Base-by-base conservation (phyloP, 2,888 invertebrate genomes). In the Calameuta idolon region DNA sequence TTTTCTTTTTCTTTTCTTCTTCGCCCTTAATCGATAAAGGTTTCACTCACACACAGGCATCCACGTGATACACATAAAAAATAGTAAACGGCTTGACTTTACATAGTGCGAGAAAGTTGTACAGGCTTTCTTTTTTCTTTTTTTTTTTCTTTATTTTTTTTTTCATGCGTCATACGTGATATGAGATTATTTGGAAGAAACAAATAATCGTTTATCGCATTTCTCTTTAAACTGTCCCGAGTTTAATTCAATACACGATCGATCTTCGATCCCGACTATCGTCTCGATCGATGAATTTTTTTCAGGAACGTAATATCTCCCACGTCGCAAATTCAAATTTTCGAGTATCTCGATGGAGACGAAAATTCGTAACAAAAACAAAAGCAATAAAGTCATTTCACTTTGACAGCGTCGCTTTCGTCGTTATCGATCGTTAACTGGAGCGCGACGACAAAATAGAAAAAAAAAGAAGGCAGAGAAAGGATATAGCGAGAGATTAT, bases 21-120 rank as follows among this genome's bases (percentile, higher is more conserved):
- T 69, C 55, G 23, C 69, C 76, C 73, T 78, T 74, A 69, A 79
- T 78, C 71, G 71, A 33, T 71, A 71, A 23, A 23, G 31, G 31
- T 71, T 12, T 77, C 80, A 75, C 68, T 75, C 81, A 40, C 78
- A 80, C 80, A 76, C 79, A 79, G 77, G 79, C 79, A 81, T 79
- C 74, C 80, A 79, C 76, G 78, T 76, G 82, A 83, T 79, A 79
- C 85, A 83, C 82, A 83, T 83, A 83, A 79, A 83, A 82, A 87
- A 85, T 83, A 84, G 79, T 81, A 81, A 81, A 81, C 79, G 81
- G 78, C 79, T 80, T 23, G 55, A 33, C 9, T 71, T 71, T 33
- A 33, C 71, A 15, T 33, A 31, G 33, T 71, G 31, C 31, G 12
- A 31, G 12, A 71, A 71, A 76, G 80, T 75, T 79, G 78, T 75